Base-by-base conservation (phyloP, 1,140 invertebrate genomes). In the Scaptomyza montana region DNA sequence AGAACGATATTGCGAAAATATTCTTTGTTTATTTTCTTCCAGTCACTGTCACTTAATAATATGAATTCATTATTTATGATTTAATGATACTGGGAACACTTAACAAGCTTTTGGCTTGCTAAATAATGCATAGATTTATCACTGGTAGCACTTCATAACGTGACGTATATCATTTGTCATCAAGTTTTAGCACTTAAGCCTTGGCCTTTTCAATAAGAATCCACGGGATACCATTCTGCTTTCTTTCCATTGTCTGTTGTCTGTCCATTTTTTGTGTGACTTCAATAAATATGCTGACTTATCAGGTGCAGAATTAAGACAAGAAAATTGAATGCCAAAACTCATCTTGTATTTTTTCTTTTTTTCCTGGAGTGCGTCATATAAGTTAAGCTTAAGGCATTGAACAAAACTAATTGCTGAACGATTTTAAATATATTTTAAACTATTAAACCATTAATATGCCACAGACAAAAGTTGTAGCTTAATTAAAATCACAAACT, bases 111-210 rank as follows among this genome's bases (percentile, higher is more conserved):
- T 67, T 36, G 46, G 10, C 13, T 41, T 33, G 30, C 50, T 47
- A 55, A 62, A 53, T 65, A 57, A 71, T 67, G 63, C 49, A 67
- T 67, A 72, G 60, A 72, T 60, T 72, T 54, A 67, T 67, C 49
- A 54, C 41, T 12, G 41, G 30, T 21, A 59, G 41, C 49, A 50
- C n/a, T 47, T 59, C 10, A 72, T 67, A 72, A 72, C 16, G 16
- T 72, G 66, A 59, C 16, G 63, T 41, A 54, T 53, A 60, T 67
- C 69, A 72, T 72, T 72, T 72, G 69, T 67, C 69, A 72, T 72
- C 63, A 39, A 60, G 69, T 67, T 54, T 72, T 67, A 67, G 55
- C 63, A 72, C 49, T 54, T 60, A 13, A 13, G 33, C 63, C 54
- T 54, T 53, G 49, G 21, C 41, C 41, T 54, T 47, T 72, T 72